Conservation (phyloP, 2,888 invertebrate genomes). For the Dorcus hopei region DNA sequence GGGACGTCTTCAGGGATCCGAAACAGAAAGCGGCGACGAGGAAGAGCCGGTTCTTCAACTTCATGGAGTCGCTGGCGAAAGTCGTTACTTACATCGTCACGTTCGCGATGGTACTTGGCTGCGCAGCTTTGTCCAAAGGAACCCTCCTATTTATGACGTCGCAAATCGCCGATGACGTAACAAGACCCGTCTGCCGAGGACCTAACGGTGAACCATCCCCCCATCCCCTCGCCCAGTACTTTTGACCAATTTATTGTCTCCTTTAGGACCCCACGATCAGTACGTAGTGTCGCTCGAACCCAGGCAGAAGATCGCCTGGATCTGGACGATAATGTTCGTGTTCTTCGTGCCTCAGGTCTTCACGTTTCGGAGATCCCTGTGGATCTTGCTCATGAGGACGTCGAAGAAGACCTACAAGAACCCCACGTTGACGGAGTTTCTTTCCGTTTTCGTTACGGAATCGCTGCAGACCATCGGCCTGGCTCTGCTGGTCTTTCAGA, state of each 20-base stretch:
- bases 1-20: conserved; percentile 77
- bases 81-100: conserved; percentile 66
- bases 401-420: conserved; percentile 42
- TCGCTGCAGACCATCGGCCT: conserved; percentile 76
- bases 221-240: no score
- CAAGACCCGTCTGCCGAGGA: conserved; percentile 18
- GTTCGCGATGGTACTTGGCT: conserved; percentile 62
- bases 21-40: conserved; percentile 61
- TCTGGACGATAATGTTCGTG: conserved; percentile 74
- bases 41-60: conserved; percentile 66
- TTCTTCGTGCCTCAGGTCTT: conserved; percentile 75
- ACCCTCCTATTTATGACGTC: conserved; percentile 71
- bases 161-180: conserved; percentile 49
- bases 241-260: background rate
- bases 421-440: conserved; percentile 56
- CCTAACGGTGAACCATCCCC: conserved; percentile 58
- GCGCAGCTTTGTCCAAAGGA: conserved; percentile 71
- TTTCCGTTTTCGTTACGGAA: conserved; percentile 67
- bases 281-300: background rate
- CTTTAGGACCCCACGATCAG: background rate
- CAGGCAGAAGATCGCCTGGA: conserved; percentile 64
- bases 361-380: conserved; percentile 66
- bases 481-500: conserved; percentile 69
- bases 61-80: conserved; percentile 64
- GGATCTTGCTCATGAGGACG: conserved; percentile 73